Evolutionary conservation across 1,140 invertebrate species (phyloP).

Genomic region (Sitophilus oryzae): DNA sequence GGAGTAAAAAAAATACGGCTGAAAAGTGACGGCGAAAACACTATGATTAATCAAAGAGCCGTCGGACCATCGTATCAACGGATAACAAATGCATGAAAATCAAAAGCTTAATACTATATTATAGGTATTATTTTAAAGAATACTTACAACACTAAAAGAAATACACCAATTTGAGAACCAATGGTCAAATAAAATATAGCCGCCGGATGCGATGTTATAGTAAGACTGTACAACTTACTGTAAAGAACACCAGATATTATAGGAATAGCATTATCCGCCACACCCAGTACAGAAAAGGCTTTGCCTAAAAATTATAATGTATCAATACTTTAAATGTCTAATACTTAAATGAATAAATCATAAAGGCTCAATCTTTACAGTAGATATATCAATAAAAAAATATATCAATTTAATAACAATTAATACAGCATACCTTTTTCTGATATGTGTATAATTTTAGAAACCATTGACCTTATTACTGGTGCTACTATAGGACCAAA

Average conservation of each 20-base stretch:
- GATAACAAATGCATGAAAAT: too few species aligned
- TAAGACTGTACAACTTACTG: slow-evolving; percentile 62
- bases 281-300: slow-evolving; percentile 65
- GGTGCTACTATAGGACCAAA: slow-evolving; percentile 68
- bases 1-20: too few species aligned
- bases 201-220: slow-evolving; percentile 51
- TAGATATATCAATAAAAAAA: too few species aligned
- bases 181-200: slow-evolving; percentile 66
- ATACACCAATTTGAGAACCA: slow-evolving; percentile 57
- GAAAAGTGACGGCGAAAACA: too few species aligned
- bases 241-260: slow-evolving; percentile 64
- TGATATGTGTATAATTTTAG: slow-evolving; percentile 58
- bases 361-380: too few species aligned
- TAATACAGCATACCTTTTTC: slow-evolving; percentile 59
- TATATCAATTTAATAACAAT: too few species aligned
- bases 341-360: background rate
- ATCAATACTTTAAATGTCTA: background rate
- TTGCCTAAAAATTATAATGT: slow-evolving; percentile 51
- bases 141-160: slow-evolving; percentile 59
- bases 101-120: too few species aligned
- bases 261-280: slow-evolving; percentile 69
- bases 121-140: too few species aligned
- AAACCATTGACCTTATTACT: slow-evolving; percentile 66
- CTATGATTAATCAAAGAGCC: too few species aligned
- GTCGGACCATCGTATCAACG: too few species aligned